Evolutionary conservation across 37 sponge, comb jelly and placozoan genomes (phyloP), one percentile per base, ranked within the genome.

Genomic region (Axinella damicornis): DNA sequence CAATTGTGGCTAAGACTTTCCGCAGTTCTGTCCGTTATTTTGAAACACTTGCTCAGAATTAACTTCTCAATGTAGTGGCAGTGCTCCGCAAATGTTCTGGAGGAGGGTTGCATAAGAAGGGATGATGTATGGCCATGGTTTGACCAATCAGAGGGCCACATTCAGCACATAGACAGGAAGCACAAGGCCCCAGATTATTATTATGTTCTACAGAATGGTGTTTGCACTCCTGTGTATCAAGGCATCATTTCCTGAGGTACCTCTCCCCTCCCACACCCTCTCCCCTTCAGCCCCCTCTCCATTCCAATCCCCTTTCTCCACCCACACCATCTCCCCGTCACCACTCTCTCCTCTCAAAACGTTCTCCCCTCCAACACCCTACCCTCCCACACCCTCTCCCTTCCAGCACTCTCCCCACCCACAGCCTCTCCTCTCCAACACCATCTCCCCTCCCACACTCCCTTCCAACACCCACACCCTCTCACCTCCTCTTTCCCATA

Each of bases 61-160:
- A 97, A 85, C 69, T 71, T 83, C 37, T 97, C 93, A 11, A 97
- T 97, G 91, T 87, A 74, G 32, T 40, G 92, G 57, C 97, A 97
- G 73, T 97, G 82, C 30, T 53, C 68, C 0, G 95, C 75, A 59
- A 97, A 97, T 27, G 87, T 94, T 18, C 88, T 91, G 36, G 52
- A 31, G 57, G 35, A 25, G 36, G 21, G 36, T 5, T 46, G 46
- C 9, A 9, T 46, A 9, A 12, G n/a, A n/a, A n/a, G n/a, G n/a
- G n/a, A n/a, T n/a, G n/a, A n/a, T n/a, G n/a, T n/a, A n/a, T n/a
- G n/a, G n/a, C n/a, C n/a, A n/a, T n/a, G n/a, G n/a, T n/a, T n/a
- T n/a, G n/a, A n/a, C n/a, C n/a, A n/a, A n/a, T n/a, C n/a, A n/a
- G n/a, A n/a, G n/a, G n/a, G n/a, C n/a, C n/a, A n/a, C n/a, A n/a